Evolutionary conservation across 1,140 invertebrate genomes (phyloP).

Genomic region (Macrocentrus cingulum): DNA sequence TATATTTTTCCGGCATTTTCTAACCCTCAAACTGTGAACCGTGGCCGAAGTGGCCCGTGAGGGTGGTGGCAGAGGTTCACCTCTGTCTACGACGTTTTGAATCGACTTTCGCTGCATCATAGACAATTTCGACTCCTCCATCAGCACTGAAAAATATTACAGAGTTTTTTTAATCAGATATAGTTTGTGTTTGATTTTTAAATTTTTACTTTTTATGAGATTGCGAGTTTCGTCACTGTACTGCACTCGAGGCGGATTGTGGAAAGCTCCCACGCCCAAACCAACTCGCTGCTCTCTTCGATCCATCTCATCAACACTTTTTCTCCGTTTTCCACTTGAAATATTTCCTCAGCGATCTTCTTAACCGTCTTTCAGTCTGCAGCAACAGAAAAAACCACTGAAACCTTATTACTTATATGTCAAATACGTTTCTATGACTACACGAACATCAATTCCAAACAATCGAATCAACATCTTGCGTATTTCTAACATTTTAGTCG

Average conservation of each 20-base stretch:
- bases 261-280: slow-evolving; percentile 47
- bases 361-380: no score
- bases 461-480: slow-evolving; percentile 26
- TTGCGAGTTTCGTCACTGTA: slow-evolving; percentile 55
- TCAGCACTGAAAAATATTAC: slow-evolving; percentile 45
- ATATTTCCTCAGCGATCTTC: neutral
- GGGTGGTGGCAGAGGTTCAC: slow-evolving; percentile 46
- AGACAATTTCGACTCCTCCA: slow-evolving; percentile 56
- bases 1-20: neutral
- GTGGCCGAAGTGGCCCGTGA: slow-evolving; percentile 17
- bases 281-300: slow-evolving; percentile 43
- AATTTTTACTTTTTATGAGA: slow-evolving; percentile 48
- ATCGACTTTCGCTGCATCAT: slow-evolving; percentile 55
- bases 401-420: no score
- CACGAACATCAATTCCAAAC: slow-evolving; percentile 14
- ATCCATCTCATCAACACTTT: slow-evolving; percentile 37
- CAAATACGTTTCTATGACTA: slow-evolving; percentile 28
- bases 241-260: slow-evolving; percentile 47
- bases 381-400: no score
- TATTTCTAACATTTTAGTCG: no score
- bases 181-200: no score
- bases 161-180: no score
- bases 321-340: slow-evolving; percentile 13
- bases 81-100: slow-evolving; percentile 47
- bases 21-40: slow-evolving; percentile 17